Conservation (phyloP, 1,140 invertebrate species). For the Sitodiplosis mosellana region DNA sequence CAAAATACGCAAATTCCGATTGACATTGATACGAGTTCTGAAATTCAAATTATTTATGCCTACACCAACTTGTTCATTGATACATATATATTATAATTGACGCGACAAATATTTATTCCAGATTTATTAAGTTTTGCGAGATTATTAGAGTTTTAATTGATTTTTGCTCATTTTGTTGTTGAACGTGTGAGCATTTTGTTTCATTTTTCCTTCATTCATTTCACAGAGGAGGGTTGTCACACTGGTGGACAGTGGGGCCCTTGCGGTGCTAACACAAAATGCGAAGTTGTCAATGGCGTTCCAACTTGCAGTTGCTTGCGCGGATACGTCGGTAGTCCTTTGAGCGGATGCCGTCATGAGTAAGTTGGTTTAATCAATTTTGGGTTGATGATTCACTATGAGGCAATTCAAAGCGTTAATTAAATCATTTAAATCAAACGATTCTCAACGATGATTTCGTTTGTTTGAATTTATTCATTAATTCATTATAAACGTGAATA, state of each 20-base stretch:
- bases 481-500: no score
- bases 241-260: slow-evolving; percentile 18
- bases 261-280: slow-evolving; percentile 33
- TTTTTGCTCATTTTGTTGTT: background rate
- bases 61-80: no score
- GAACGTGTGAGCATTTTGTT: background rate
- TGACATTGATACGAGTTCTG: background rate
- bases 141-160: background rate
- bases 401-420: no score
- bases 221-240: slow-evolving; percentile 55
- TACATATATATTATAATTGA: no score
- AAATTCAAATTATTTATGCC: background rate
- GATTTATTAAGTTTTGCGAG: no score
- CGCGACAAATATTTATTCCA: no score
- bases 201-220: background rate
- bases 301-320: slow-evolving; percentile 58
- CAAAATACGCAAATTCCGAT: background rate
- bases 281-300: slow-evolving; percentile 50
- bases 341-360: slow-evolving; percentile 44
- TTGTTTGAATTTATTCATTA: no score
- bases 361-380: no score
- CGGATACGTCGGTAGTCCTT: slow-evolving; percentile 49
- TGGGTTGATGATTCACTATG: no score
- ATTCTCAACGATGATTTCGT: no score
- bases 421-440: slow-evolving; percentile 41